phyloP scores from a whole-genome alignment of 1,140 invertebrate genomes.

The Drosophila neocordata region DNA sequence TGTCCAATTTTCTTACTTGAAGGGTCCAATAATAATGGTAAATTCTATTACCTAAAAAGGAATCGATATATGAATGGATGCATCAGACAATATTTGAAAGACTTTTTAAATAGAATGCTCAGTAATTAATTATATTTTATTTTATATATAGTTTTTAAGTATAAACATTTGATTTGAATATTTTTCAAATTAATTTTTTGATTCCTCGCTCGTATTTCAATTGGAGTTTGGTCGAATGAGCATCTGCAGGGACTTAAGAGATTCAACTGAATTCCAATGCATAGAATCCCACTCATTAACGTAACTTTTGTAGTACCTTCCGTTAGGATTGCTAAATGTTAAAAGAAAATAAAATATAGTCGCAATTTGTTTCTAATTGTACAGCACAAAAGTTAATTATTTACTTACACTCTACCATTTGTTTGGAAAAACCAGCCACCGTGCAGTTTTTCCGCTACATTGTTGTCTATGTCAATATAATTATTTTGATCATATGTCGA shows the following conservation, averaged over 20 bases:
- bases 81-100: too few relatives aligned
- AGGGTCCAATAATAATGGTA: too few relatives aligned
- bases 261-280: neutral
- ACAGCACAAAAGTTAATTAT: neutral
- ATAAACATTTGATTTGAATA: too few relatives aligned
- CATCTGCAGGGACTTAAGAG: constrained; percentile 20
- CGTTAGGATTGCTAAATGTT: constrained; percentile 23
- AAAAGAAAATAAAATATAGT: neutral
- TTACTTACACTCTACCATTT: constrained; percentile 26
- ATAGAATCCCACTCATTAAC: neutral
- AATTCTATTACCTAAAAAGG: too few relatives aligned
- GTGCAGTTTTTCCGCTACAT: constrained; percentile 15
- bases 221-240: constrained; percentile 25
- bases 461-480: neutral
- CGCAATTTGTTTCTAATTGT: neutral
- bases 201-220: neutral
- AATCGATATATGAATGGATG: too few relatives aligned
- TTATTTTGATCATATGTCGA: too few relatives aligned
- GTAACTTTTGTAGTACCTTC: neutral
- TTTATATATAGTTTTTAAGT: too few relatives aligned
- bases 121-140: too few relatives aligned
- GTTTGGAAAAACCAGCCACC: constrained; percentile 45
- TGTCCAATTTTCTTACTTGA: too few relatives aligned
- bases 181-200: too few relatives aligned
- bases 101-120: too few relatives aligned